Percentiles rank a stretch among this genome's conserved stretches.
phyloP scores from a whole-genome alignment of 2,888 invertebrate genomes.

The Celastrina argiolus region DNA sequence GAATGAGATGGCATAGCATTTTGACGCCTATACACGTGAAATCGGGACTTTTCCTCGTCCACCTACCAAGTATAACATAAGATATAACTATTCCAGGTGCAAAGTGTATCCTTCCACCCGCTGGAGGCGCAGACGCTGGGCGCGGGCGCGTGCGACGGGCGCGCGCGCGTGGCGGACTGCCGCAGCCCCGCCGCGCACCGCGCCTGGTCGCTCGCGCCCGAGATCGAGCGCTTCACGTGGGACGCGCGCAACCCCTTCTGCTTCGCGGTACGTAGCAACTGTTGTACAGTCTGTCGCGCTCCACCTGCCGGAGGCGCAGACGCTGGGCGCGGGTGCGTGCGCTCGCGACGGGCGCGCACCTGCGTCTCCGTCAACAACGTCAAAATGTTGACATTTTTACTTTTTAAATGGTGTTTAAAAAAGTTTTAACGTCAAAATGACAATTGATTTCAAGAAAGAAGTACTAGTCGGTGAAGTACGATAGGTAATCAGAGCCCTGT shows the following conservation, averaged over 20 bases:
- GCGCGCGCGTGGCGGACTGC: slow-evolving; percentile 89
- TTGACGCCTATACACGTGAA: too few species aligned
- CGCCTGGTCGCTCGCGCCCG: slow-evolving; percentile 85
- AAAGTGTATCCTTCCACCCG: slow-evolving; percentile 90
- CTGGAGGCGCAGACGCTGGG: slow-evolving; percentile 88
- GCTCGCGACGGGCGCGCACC: slow-evolving; percentile 87
- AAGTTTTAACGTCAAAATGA: too few species aligned
- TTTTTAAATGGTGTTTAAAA: too few species aligned
- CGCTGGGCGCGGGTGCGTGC: slow-evolving; percentile 89
- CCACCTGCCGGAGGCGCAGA: slow-evolving; percentile 90
- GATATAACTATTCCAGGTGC: slow-evolving; percentile 69
- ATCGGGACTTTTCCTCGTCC: too few species aligned
- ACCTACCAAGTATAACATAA: too few species aligned
- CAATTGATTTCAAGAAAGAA: too few species aligned
- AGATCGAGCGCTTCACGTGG: slow-evolving; percentile 93
- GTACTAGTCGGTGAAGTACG: too few species aligned
- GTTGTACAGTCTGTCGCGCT: too few species aligned
- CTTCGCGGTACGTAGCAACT: slow-evolving; percentile 82
- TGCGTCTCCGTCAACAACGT: too few species aligned
- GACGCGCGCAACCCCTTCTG: slow-evolving; percentile 86
- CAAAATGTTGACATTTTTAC: too few species aligned
- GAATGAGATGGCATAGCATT: too few species aligned
- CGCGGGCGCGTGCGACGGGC: slow-evolving; percentile 90
- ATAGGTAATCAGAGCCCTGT: too few species aligned
- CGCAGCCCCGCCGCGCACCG: slow-evolving; percentile 77